phyloP scores from a whole-genome alignment of 2,888 invertebrate species.

The Andrena flavipes region DNA sequence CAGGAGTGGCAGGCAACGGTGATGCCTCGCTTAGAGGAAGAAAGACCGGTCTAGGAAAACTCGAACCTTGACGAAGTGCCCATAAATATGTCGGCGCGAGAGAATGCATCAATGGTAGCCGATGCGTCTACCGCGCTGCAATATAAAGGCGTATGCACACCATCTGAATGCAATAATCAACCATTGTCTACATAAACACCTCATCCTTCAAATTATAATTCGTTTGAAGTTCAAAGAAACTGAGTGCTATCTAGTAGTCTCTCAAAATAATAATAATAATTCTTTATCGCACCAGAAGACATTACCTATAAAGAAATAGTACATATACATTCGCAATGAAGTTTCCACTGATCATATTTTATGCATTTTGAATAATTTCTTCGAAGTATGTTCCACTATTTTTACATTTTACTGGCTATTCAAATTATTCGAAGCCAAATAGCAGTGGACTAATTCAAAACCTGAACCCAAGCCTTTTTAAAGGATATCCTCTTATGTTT shows the following conservation, averaged over 20 bases:
- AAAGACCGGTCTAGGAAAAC: conserved; percentile 59
- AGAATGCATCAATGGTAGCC: conserved; percentile 57
- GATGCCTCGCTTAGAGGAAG: conserved; percentile 21
- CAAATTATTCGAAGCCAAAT: background rate
- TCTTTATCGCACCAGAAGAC: too few relatives aligned
- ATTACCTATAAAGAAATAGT: too few relatives aligned
- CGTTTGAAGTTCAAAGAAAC: background rate
- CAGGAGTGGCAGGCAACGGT: conserved; percentile 23
- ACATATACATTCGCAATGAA: too few relatives aligned
- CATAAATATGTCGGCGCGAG: conserved; percentile 63
- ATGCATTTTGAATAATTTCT: background rate
- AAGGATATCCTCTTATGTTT: too few relatives aligned
- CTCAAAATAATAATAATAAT: too few relatives aligned
- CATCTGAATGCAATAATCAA: conserved; percentile 1
- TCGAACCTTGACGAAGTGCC: conserved; percentile 65
- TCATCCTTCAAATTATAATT: conserved; percentile 13
- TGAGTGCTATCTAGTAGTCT: background rate
- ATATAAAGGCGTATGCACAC: conserved; percentile 37
- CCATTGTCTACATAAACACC: background rate
- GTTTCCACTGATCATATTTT: background rate
- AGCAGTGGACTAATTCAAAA: too few relatives aligned
- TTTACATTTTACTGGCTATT: background rate
- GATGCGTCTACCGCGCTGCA: conserved; percentile 40
- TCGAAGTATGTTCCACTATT: background rate
- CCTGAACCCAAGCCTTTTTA: too few relatives aligned